Evolutionary conservation across 2,888 invertebrate species (phyloP), one percentile per base, ranked within the genome.

Genomic region (Entomobrya proxima): DNA sequence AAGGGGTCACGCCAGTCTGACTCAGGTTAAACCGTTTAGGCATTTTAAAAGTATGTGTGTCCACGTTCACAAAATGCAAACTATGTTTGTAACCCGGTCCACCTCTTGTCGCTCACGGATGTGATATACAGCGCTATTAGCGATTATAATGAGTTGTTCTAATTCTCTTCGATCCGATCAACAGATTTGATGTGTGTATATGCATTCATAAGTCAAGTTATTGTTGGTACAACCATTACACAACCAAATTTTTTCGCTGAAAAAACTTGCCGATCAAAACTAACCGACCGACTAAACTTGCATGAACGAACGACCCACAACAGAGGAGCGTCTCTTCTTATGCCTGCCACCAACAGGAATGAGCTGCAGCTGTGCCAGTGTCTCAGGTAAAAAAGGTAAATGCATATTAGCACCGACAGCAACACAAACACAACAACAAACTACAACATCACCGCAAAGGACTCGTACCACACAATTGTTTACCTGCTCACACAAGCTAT

Each of bases 341-440:
- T 50, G 82, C 82, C 82, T 83, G 82, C 76, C 76, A 76, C 50
- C 82, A 83, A 83, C 82, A 83, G 82, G 82, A 83, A 83, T 83
- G 82, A 83, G 82, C 82, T 44, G 76, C 67, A 76, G 76, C 76
- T 83, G 81, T n/a, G 64, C 37, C 67, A 76, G 82, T 75, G 82
- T 83, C 81, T 75, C 76, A 83, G 82, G 82, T 83, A 83, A 83
- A 83, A 74, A 83, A 47, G 67, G 61, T 64, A 64, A 75, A 35
- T 35, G 61, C 37, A 81, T 81, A 81, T 81, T 58, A 72, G 47
- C 72, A 9, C 7, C 32, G 61, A 61, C 80, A 72, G 72, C 69
- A 64, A 61, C 77, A 79, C 15, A 32, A 47, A 78, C 55, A 64
- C 50, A 35, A 27, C 47, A 64, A 61, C 27, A 37, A 64, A 76